Evolutionary conservation across 2,888 invertebrate genomes (phyloP).

Genomic region (Oligia strigilis): DNA sequence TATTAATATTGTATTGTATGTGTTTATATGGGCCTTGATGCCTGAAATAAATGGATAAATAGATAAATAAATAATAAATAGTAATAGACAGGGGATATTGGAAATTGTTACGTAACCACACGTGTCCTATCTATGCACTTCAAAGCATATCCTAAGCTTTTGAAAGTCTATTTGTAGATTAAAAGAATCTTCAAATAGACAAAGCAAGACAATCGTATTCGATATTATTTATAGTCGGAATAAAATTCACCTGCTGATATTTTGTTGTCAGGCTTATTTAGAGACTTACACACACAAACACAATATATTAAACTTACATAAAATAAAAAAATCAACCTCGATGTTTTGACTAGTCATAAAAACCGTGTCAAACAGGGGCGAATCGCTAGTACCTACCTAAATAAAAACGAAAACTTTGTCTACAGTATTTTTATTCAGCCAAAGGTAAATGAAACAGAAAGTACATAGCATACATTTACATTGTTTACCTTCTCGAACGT

Average conservation of each 20-base stretch:
- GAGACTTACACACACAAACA: too few relatives aligned
- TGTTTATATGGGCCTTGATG: too few relatives aligned
- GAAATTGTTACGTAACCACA: not conserved
- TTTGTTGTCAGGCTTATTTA: not conserved
- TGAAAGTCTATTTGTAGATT: not conserved
- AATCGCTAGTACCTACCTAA: not conserved
- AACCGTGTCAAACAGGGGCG: not conserved
- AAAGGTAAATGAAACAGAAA: conserved; percentile 11
- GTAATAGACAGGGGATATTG: not conserved
- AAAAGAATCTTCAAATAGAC: not conserved
- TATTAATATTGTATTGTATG: too few relatives aligned
- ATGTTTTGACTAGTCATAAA: not conserved
- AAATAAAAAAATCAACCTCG: not conserved
- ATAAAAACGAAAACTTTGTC: not conserved
- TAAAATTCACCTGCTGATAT: not conserved
- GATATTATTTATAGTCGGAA: too few relatives aligned
- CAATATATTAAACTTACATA: not conserved
- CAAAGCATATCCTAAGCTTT: not conserved
- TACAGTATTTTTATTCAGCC: conserved; percentile 8
- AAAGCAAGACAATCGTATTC: not conserved
- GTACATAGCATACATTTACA: conserved; percentile 27
- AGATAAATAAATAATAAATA: too few relatives aligned
- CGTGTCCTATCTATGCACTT: not conserved
- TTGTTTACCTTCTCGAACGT: conserved; percentile 15
- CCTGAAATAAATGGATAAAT: too few relatives aligned